Evolutionary conservation across 1,140 invertebrate genomes (phyloP), one percentile per base, ranked within the genome.

Genomic region (Scylla paramamosain): DNA sequence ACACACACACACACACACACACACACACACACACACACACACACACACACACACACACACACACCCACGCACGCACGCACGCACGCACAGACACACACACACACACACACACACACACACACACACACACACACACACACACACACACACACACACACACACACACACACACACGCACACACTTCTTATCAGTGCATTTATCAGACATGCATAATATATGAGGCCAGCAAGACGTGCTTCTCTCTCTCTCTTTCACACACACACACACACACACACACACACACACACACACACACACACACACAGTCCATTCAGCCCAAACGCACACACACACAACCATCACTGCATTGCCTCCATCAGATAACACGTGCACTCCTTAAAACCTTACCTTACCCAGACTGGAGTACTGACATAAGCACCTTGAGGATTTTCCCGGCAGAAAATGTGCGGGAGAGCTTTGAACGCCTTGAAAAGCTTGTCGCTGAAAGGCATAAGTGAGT

Each of bases 171-270:
- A 92, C 29, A 39, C 91, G 32, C 12, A 39, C n/a, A 77, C 29
- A 59, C 8, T n/a, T 77, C 20, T n/a, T 77, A 77, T 77, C 67
- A 20, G 20, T n/a, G 67, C 67, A 77, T 77, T 77, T 77, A 77
- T 77, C 67, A 77, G n/a, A 77, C 67, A 77, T n/a, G 67, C 67
- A 77, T n/a, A 77, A 77, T 77, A 77, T 77, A 77, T n/a, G n/a
- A 77, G 16, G 10, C 52, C 67, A 77, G 67, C 67, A 8, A 77
- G 20, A 77, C n/a, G 52, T 59, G 10, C 67, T 7, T n/a, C 67
- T n/a, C 67, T 20, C 20, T n/a, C 20, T 20, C 67, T 16, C 52
- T 20, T 1, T 20, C 52, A 4, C 52, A 59, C 52, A 59, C 39
- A 39, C 39, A 39, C 39, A 39, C 39, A 39, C 39, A 39, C 39